Evolutionary conservation across 1,140 invertebrate genomes (phyloP), one percentile per base, ranked within the genome.

Genomic region (Bathynomus jamesi): DNA sequence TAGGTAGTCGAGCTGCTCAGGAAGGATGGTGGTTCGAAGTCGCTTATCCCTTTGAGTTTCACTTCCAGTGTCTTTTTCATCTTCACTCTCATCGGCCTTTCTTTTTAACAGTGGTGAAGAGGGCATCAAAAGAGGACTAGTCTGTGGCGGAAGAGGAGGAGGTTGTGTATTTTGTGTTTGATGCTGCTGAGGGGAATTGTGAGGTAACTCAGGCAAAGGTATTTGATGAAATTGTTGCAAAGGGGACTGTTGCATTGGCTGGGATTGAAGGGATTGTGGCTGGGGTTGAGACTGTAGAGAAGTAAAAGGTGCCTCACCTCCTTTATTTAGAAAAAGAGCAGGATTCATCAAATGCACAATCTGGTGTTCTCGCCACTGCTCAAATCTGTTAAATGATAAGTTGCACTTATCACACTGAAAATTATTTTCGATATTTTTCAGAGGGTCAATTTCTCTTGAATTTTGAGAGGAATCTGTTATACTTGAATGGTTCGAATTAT

Each of bases 401-500:
- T 93, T 94, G 82, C 95, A 97, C 84, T 98, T 96, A 81, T 97
- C 94, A 84, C 95, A 97, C 79, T 93, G 91, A 83, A 91, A 93
- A 21, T 70, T 65, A 7, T 73, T 62, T 28, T 78, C 79, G 69
- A 77, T 79, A 75, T 30, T 77, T 67, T 67, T 79, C 71, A 70
- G 75, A 78, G 71, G 79, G 73, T 76, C 75, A 80, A 89, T 91
- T 71, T 88, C 88, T 81, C 90, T 88, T 83, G 74, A 77, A 70
- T 75, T 70, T 53, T 73, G 73, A 72, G 78, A 72, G 4, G 81
- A 80, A 13, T 77, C 76, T 2, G 76, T 73, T 40, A 77, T 72
- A 61, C 72, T 77, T 17, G 76, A 77, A 46, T 77, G 72, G 40
- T 74, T 77, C 5, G 76, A 77, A 40, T 77, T 77, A 64, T 77